These are phyloP conservation scores for Trichomycterus rosablanca DNA, from an alignment of 2,113 vertebrate species.

Conservation along the genomic window DNA sequence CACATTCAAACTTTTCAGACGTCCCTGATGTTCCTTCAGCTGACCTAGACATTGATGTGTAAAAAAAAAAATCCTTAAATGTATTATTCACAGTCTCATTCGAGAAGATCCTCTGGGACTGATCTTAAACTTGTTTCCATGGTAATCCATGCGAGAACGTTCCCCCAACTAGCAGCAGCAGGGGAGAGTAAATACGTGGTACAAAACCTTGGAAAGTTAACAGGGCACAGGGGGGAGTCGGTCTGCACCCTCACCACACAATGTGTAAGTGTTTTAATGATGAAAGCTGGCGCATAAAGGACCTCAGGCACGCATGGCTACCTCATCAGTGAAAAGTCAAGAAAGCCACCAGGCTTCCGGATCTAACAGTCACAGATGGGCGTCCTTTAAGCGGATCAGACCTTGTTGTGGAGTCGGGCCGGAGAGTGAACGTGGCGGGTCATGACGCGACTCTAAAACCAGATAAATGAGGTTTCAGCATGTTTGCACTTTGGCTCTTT, in stretches of 20 bases:
- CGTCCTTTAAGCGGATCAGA: not conserved
- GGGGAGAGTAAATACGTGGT: not conserved
- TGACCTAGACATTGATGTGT: slow-evolving; percentile 44
- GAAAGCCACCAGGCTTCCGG: not conserved
- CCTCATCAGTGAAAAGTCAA: not conserved
- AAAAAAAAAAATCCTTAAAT: slow-evolving; percentile 26
- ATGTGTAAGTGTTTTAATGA: not conserved
- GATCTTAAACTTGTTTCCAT: not conserved
- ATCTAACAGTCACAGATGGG: not conserved
- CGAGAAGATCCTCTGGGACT: slow-evolving; percentile 43
- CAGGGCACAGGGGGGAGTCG: slow-evolving; percentile 34
- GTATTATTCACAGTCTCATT: slow-evolving; percentile 41
- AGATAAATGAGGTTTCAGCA: slow-evolving; percentile 50
- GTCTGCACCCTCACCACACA: not conserved
- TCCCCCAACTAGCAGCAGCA: not conserved
- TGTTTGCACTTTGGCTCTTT: slow-evolving; percentile 52
- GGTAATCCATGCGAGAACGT: not conserved
- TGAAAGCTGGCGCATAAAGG: not conserved
- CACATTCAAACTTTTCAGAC: not conserved
- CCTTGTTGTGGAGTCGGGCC: not conserved
- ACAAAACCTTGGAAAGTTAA: too few species aligned
- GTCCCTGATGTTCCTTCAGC: not conserved
- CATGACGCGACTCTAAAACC: slow-evolving; percentile 47
- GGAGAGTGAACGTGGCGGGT: not conserved
- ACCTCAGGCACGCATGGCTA: not conserved